phyloP scores from a whole-genome alignment of 1,140 invertebrate genomes.

The Parasteatoda tepidariorum region DNA sequence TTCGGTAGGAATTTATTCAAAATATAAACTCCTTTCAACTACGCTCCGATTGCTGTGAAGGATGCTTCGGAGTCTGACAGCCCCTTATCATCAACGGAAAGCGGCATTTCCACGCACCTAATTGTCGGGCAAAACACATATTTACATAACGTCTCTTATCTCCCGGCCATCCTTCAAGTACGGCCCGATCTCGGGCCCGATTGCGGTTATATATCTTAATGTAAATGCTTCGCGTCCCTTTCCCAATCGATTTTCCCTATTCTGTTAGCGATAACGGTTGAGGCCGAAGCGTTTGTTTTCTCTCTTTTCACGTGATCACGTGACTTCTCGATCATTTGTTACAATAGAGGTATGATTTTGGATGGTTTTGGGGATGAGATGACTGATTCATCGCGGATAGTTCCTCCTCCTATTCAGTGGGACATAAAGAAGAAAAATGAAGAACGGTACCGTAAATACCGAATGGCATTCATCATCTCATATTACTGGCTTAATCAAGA shows the following conservation, averaged over 20 bases:
- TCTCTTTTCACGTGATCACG: too few species aligned
- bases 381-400: background rate
- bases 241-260: too few species aligned
- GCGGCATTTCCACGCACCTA: constrained; percentile 32
- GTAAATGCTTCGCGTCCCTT: background rate
- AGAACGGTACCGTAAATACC: too few species aligned
- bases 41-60: too few species aligned
- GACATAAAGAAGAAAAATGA: too few species aligned
- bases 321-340: background rate
- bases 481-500: too few species aligned
- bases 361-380: background rate
- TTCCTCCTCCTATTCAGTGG: too few species aligned
- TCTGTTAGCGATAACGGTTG: background rate
- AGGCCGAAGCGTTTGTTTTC: background rate
- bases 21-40: too few species aligned
- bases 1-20: too few species aligned
- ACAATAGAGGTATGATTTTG: background rate
- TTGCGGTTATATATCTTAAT: constrained; percentile 1
- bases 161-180: constrained; percentile 30
- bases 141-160: constrained; percentile 49
- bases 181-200: background rate
- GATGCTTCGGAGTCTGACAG: background rate
- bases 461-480: too few species aligned
- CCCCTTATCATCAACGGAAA: constrained; percentile 10
- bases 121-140: constrained; percentile 40